phyloP scores from a whole-genome alignment of 1,140 invertebrate genomes.

The Diachasmimorpha longicaudata region DNA sequence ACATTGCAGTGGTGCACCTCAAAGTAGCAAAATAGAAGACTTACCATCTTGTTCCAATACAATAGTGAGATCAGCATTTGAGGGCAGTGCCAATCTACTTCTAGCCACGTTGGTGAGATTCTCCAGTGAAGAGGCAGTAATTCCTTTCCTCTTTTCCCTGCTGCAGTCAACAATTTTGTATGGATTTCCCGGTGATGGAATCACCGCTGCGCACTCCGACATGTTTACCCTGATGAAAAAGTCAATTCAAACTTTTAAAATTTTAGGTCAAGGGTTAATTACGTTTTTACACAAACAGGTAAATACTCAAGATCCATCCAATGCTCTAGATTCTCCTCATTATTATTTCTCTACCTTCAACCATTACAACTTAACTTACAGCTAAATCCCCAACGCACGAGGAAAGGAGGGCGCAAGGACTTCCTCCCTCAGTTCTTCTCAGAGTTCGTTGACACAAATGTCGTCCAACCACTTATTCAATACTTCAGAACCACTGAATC shows the following conservation, averaged over 20 bases:
- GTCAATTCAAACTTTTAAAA: background rate
- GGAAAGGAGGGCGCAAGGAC: background rate
- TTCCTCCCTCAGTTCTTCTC: background rate
- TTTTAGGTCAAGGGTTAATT: background rate
- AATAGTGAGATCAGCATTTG: slow-evolving; percentile 70
- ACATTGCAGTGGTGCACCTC: background rate
- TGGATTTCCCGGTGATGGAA: slow-evolving; percentile 54
- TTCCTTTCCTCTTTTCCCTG: slow-evolving; percentile 79
- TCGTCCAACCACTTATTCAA: background rate
- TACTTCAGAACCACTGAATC: slow-evolving; percentile 1
- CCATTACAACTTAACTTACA: background rate
- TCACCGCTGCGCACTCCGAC: slow-evolving; percentile 28
- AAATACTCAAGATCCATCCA: background rate
- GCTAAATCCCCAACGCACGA: background rate
- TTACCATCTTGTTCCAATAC: slow-evolving; percentile 80
- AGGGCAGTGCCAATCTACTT: slow-evolving; percentile 52
- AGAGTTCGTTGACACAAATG: background rate
- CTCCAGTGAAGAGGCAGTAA: slow-evolving; percentile 77
- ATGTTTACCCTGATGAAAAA: slow-evolving; percentile 23
- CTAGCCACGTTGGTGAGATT: slow-evolving; percentile 69
- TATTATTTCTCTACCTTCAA: background rate
- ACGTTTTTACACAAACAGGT: background rate
- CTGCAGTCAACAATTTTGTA: slow-evolving; percentile 75
- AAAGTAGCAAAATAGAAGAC: background rate
- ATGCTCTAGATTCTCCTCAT: background rate